These are phyloP conservation scores for Aplochiton taeniatus DNA, from an alignment of 2,797 vertebrate genomes.

Conservation along the genomic window DNA sequence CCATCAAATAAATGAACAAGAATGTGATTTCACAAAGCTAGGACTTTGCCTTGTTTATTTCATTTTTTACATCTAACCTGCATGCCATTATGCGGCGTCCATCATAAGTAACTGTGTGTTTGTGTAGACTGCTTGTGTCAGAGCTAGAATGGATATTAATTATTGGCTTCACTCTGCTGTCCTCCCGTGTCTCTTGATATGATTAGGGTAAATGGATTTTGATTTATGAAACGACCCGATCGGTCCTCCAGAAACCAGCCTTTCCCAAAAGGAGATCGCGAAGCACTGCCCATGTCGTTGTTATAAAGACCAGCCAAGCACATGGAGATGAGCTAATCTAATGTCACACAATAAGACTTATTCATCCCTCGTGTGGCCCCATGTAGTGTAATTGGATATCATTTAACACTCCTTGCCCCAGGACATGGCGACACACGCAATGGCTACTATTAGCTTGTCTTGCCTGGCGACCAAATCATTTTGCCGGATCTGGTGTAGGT, in stretches of 20 bases:
- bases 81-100: constrained; percentile 2
- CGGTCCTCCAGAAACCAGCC: constrained; percentile 53
- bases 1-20: constrained; percentile 68
- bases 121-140: constrained; percentile 16
- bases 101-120: background rate
- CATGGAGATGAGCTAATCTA: constrained; percentile 66
- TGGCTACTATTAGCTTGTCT: constrained; percentile 70
- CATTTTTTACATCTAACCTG: constrained; percentile 47
- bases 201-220: constrained; percentile 67
- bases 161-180: constrained; percentile 56
- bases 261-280: constrained; percentile 16
- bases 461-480: constrained; percentile 67
- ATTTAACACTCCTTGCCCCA: constrained; percentile 77
- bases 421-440: constrained; percentile 70
- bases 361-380: constrained; percentile 61
- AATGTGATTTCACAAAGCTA: constrained; percentile 60
- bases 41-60: constrained; percentile 64
- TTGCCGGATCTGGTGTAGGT: constrained; percentile 66
- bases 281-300: background rate
- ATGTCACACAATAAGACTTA: constrained; percentile 71
- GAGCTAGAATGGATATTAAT: constrained; percentile 66
- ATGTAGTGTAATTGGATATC: constrained; percentile 76
- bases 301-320: constrained; percentile 42
- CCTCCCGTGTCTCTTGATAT: constrained; percentile 57
- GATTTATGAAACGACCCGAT: constrained; percentile 65